A percentile compares a stretch with the other conserved stretches of the same genome.
phyloP scores from a whole-genome alignment of 2,888 invertebrate genomes.

The Trissoscelio sp. region DNA sequence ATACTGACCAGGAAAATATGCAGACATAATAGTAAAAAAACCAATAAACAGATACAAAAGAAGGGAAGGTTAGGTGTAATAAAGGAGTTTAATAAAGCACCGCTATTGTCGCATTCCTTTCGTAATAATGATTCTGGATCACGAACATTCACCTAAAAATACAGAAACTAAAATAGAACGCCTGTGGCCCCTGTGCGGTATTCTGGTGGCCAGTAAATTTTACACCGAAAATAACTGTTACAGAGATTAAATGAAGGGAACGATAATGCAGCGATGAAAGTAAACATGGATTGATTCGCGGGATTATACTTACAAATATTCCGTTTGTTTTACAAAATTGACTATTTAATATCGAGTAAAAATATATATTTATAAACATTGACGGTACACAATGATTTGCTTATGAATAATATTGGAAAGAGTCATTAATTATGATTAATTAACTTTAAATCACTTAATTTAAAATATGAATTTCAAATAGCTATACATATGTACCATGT shows the following conservation, averaged over 20 bases:
- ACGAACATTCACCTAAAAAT: conserved; percentile 74
- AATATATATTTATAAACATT: too few species aligned
- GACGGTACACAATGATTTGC: too few species aligned
- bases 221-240: conserved; percentile 77
- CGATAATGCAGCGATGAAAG: conserved; percentile 37
- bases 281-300: conserved; percentile 20
- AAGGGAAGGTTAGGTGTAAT: conserved; percentile 3
- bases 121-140: conserved; percentile 60
- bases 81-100: conserved; percentile 47
- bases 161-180: conserved; percentile 74
- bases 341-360: too few species aligned
- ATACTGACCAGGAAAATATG: too few species aligned
- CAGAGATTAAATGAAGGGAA: conserved; percentile 51
- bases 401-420: too few species aligned
- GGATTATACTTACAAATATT: conserved; percentile 11
- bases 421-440: too few species aligned
- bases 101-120: conserved; percentile 53
- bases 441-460: too few species aligned
- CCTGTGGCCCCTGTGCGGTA: conserved; percentile 76
- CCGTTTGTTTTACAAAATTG: too few species aligned
- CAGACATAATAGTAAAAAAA: conserved; percentile 3
- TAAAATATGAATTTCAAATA: too few species aligned
- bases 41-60: conserved; percentile 23
- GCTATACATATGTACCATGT: too few species aligned
- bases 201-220: conserved; percentile 75